Conservation (phyloP, 2,797 vertebrate genomes). For the Coendou prehensilis region DNA sequence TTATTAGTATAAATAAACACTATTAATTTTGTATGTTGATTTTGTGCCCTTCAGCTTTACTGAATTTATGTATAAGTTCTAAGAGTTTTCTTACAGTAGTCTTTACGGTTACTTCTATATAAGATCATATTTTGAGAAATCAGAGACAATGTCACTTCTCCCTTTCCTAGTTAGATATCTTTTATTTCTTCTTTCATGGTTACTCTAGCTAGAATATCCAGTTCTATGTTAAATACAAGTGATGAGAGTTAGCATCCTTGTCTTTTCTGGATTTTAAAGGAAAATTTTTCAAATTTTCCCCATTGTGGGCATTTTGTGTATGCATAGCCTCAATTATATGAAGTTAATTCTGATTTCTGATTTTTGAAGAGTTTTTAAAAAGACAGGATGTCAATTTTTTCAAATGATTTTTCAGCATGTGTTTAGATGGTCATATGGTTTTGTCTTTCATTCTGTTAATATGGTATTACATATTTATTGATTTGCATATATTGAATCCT, state of each 20-base stretch:
- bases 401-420: neutral
- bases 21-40: neutral
- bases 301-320: neutral
- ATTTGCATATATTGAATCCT: neutral
- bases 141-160: neutral
- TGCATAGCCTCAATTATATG: too few species aligned
- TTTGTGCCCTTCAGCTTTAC: neutral
- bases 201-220: neutral
- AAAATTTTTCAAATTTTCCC: neutral
- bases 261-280: neutral
- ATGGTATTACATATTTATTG: neutral
- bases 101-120: too few species aligned
- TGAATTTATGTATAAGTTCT: neutral
- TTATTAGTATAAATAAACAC: neutral
- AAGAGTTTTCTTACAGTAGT: neutral
- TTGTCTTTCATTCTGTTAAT: neutral
- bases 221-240: neutral
- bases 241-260: neutral
- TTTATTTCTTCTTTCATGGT: neutral
- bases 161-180: neutral
- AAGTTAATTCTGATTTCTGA: neutral
- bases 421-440: neutral
- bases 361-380: neutral
- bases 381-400: neutral
- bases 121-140: neutral